Base-by-base conservation (phyloP, 2,888 invertebrate genomes). In the Melanotus villosus region DNA sequence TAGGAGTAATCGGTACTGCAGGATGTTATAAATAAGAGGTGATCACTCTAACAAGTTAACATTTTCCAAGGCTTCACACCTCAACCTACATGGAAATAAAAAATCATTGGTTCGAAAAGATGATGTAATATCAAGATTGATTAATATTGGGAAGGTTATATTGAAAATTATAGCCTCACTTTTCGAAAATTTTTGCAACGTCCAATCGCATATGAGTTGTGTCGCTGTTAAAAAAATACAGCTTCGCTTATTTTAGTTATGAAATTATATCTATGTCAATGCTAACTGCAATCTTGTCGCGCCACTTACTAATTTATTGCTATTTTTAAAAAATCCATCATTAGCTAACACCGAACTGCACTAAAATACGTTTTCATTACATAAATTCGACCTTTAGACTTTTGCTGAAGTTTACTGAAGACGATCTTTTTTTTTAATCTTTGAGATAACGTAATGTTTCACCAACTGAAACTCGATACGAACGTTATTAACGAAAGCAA, bases 211-310 rank as follows among this genome's bases (percentile, higher is more conserved):
- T 12, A 16, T 12, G 12, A 21, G 21, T 19, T 21, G 50, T 30
- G 50, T n/a, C n/a, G n/a, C n/a, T n/a, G n/a, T n/a, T n/a, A n/a
- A n/a, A n/a, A n/a, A n/a, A n/a, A n/a, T n/a, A n/a, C n/a, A n/a
- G n/a, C n/a, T n/a, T 14, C 23, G 43, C 30, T 50, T 50, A 36
- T 14, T 36, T n/a, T 30, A 30, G 54, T 64, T 64, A 43, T 41
- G 43, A 64, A 64, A 64, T 56, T 41, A 32, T 54, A 63, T 47
- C 50, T 38, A 56, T 64, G 64, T 64, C 64, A 64, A 64, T 64
- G 64, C 64, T 64, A 64, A 64, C 64, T 32, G 41, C 52, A 64
- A 56, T 38, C 56, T 21, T 56, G 41, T 54, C 34, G 38, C 54
- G 32, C 43, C 34, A 21, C 26, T 64, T 12, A 43, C 16, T 43